A percentile compares a stretch with the other conserved stretches of the same genome.
phyloP scores from a whole-genome alignment of 2,888 invertebrate species.

The Eupithecia dodoneata region DNA sequence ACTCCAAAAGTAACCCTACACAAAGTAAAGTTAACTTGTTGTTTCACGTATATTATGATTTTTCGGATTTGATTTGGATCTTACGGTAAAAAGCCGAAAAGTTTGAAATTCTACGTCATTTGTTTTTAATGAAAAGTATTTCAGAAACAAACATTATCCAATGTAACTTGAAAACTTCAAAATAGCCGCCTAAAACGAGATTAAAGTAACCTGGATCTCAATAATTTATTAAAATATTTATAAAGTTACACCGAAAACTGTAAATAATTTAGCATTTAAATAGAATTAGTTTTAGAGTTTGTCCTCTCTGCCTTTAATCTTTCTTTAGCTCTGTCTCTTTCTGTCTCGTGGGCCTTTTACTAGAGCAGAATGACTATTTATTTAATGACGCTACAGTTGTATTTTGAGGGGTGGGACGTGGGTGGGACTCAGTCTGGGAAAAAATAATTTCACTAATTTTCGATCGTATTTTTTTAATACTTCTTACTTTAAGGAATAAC shows the following conservation, averaged over 20 bases:
- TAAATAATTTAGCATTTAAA: conserved; percentile 48
- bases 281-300: conserved; percentile 36
- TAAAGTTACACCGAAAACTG: conserved; percentile 53
- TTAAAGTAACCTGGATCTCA: conserved; percentile 81
- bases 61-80: background rate
- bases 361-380: background rate
- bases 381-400: background rate
- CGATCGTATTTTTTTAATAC: background rate
- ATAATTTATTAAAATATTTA: conserved; percentile 75
- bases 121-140: background rate
- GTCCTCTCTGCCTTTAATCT: background rate
- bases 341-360: background rate
- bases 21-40: background rate
- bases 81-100: background rate
- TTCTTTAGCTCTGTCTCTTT: conserved; percentile 2
- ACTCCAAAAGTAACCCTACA: background rate
- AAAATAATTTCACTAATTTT: background rate
- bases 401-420: background rate
- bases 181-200: conserved; percentile 69
- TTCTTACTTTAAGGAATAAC: background rate
- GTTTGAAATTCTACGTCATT: background rate
- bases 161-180: conserved; percentile 30
- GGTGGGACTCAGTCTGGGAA: background rate
- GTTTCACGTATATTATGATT: background rate
- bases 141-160: conserved; percentile 13